These are phyloP conservation scores for Psittacula echo DNA, from an alignment of 2,797 vertebrate genomes.

Conservation along the genomic window DNA sequence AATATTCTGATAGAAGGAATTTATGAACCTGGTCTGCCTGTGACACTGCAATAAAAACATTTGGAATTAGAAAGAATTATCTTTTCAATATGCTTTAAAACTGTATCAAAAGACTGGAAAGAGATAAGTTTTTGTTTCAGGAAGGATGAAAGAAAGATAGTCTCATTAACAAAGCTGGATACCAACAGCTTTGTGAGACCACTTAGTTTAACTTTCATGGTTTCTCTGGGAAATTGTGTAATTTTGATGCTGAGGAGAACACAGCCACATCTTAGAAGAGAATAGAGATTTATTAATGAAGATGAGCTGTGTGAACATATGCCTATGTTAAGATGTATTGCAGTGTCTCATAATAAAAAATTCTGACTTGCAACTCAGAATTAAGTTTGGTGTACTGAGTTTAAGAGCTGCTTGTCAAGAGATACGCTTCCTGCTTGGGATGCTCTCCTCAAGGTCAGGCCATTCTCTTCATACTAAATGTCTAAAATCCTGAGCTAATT, in stretches of 20 bases:
- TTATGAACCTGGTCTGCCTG: neutral
- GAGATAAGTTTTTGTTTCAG: neutral
- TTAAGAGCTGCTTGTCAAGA: neutral
- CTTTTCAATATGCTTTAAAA: neutral
- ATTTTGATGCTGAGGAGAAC: neutral
- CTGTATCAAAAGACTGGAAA: neutral
- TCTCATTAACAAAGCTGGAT: neutral
- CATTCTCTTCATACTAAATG: fast-evolving
- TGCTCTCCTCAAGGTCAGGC: fast-evolving
- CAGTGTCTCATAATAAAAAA: neutral
- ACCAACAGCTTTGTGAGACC: neutral
- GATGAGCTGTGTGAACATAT: fast-evolving
- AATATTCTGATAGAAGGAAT: neutral
- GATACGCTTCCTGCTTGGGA: fast-evolving
- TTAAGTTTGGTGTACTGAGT: neutral
- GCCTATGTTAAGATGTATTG: neutral
- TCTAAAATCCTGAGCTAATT: neutral
- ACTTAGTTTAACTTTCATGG: neutral
- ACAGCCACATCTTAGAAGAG: neutral
- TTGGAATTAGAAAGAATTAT: neutral
- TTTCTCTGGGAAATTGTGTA: neutral
- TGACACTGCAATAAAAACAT: neutral
- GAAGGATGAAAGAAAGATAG: neutral
- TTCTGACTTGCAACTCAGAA: neutral
- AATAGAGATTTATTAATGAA: neutral